Base-by-base conservation (phyloP, 1,140 invertebrate species). In the Dreissena polymorpha region DNA sequence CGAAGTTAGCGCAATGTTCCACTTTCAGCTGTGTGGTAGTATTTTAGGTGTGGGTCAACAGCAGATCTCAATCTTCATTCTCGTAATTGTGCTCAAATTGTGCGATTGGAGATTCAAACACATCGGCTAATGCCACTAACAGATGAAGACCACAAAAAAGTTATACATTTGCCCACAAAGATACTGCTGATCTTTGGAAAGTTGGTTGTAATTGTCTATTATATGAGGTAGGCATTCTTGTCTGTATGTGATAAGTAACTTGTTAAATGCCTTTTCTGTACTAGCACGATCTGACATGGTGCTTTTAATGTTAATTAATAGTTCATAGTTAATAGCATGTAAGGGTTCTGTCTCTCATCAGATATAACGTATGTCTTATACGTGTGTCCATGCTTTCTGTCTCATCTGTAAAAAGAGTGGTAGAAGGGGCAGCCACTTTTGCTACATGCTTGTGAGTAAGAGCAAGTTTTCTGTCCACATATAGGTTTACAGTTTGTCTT, bases 261-360 rank as follows among this genome's bases (percentile, higher is more conserved):
- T n/a, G n/a, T n/a, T n/a, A n/a, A n/a, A n/a, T n/a, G n/a, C n/a
- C n/a, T n/a, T n/a, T n/a, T 85, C 84, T 13, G 84, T 85, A 5
- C 71, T 60, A 2, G 79, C 84, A 14, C 74, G 53, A 67, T 82
- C 78, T 21, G 78, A 82, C 84, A 85, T 85, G 27, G 84, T 85
- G 68, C 73, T 64, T 53, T 55, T 77, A n/a, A 85, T 82, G 49
- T 82, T 85, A 8, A n/a, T 49, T 25, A 77, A 63, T 70, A 85
- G 39, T 18, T 84, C 74, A 51, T 78, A n/a, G 23, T 71, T 79
- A 23, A 70, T 18, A 79, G 53, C 10, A 83, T 55, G 64, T 79
- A 69, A 10, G 67, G 60, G 25, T 60, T 79, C 18, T 70, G 18
- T 8, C 49, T 6, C n/a, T 49, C 29, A 78, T 78, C 75, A 70